These are phyloP conservation scores for Drosophila merina DNA, from an alignment of 2,888 invertebrate genomes.

Conservation along the genomic window DNA sequence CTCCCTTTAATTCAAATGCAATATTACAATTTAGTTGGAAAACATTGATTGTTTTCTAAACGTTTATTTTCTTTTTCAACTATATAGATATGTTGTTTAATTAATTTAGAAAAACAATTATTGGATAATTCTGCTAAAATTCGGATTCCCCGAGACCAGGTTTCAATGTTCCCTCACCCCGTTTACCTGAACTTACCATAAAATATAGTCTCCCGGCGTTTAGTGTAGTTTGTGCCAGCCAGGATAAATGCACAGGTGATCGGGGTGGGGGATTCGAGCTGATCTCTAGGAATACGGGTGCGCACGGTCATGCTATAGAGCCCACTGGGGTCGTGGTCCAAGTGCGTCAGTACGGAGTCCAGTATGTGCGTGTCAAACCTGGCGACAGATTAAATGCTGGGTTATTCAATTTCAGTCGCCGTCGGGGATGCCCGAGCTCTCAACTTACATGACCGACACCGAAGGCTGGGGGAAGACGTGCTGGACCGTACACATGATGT, in stretches of 20 bases:
- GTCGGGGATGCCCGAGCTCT: neutral
- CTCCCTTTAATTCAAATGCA: neutral
- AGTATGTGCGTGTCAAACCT: slow-evolving; percentile 82
- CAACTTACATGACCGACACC: slow-evolving; percentile 82
- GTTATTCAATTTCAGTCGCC: slow-evolving; percentile 7
- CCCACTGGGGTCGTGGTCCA: slow-evolving; percentile 83
- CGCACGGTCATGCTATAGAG: slow-evolving; percentile 83
- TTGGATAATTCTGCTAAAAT: neutral
- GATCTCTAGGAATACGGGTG: slow-evolving; percentile 83
- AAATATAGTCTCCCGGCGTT: slow-evolving; percentile 84
- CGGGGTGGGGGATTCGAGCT: slow-evolving; percentile 84
- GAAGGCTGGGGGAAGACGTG: slow-evolving; percentile 83
- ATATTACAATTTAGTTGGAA: neutral
- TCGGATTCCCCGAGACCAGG: neutral
- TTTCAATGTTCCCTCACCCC: neutral
- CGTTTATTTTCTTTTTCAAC: neutral
- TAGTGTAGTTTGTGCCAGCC: slow-evolving; percentile 84
- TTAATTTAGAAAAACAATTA: neutral
- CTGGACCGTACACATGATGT: slow-evolving; percentile 83
- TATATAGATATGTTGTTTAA: neutral
- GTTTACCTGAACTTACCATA: slow-evolving; percentile 84
- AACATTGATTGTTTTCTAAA: neutral
- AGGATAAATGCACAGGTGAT: slow-evolving; percentile 84
- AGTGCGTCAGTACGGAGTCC: slow-evolving; percentile 82
- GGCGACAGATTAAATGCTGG: neutral